Evolutionary conservation across 1,140 invertebrate genomes (phyloP), one percentile per base, ranked within the genome.

Genomic region (Trachymyrmex septentrionalis): DNA sequence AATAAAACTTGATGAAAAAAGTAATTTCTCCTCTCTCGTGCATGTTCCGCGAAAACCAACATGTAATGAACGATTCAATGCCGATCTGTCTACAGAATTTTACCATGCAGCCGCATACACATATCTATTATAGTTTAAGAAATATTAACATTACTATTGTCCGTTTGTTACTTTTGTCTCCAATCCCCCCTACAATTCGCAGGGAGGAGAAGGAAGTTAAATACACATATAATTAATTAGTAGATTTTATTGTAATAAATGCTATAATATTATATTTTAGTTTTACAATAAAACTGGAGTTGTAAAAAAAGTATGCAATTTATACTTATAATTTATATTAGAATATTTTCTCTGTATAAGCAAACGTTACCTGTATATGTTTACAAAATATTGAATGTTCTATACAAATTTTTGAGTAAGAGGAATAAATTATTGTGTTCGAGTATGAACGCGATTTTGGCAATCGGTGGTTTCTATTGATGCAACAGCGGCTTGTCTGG

Each of bases 341-440:
- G 7, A 9, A 38, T 48, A 69, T 44, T 69, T 24, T 48, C 14
- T 69, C 10, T 30, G 0, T 50, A 50, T 19, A 27, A 50, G 12
- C 12, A 69, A 69, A 69, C 6, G 3, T 69, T 69, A 19, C 48
- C 38, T 48, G 12, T 50, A 16, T 12, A 9, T 50, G 24, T 69
- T 50, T 69, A 16, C 66, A 24, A 50, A 24, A 69, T 69, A 50
- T 48, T 50, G 21, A 69, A 69, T 50, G 7, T 50, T 75, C 12
- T 57, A 57, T 34, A 57, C 72, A 57, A 55, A 75, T 57, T 57
- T 57, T 21, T 53, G 72, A 34, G 50, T 1, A n/a, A 75, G 16
- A 57, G 19, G 72, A 75, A 69, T 75, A 75, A 75, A 57, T 75
- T 75, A 75, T 75, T 57, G 72, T 19, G n/a, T 38, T 34, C 53